phyloP scores from a whole-genome alignment of 37 sponge, comb jelly and placozoan genomes.

The Agelas oroides region DNA sequence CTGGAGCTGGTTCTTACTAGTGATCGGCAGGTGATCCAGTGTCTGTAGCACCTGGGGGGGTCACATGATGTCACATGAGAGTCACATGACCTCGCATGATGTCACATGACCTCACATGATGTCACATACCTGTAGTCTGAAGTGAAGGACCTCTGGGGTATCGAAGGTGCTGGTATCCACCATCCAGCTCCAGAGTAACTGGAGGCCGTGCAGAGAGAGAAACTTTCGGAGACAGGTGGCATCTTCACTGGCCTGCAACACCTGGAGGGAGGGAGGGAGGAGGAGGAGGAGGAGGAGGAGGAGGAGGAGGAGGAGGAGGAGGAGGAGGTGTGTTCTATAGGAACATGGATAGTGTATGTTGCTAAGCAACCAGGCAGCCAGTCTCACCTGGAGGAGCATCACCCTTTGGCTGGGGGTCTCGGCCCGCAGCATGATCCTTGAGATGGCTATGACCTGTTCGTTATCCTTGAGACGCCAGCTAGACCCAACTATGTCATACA shows the following conservation, averaged over 20 bases:
- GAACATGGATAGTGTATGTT: no score
- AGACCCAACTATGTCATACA: constrained; percentile 76
- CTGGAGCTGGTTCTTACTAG: constrained; percentile 80
- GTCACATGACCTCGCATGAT: no score
- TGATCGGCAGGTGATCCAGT: constrained; percentile 80
- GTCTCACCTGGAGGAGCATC: constrained; percentile 79
- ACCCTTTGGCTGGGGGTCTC: constrained; percentile 75
- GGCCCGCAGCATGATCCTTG: constrained; percentile 86
- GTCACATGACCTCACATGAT: no score
- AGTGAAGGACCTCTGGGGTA: constrained; percentile 34
- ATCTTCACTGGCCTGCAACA: constrained; percentile 67
- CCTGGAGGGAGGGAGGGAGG: neutral
- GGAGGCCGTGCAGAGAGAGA: constrained; percentile 86
- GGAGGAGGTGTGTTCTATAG: no score
- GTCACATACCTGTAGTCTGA: constrained; percentile 61
- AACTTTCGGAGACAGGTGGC: constrained; percentile 79
- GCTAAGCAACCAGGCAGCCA: no score
- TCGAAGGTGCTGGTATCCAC: constrained; percentile 72
- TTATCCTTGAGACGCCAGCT: constrained; percentile 60
- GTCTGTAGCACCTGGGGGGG: constrained; percentile 70
- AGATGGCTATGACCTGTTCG: constrained; percentile 76
- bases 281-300: no score
- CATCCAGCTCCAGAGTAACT: constrained; percentile 95
- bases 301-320: no score
- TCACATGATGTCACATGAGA: neutral